Evolutionary conservation across 2,888 invertebrate species (phyloP), one percentile per base, ranked within the genome.

Genomic region (Tiliacea citrago): DNA sequence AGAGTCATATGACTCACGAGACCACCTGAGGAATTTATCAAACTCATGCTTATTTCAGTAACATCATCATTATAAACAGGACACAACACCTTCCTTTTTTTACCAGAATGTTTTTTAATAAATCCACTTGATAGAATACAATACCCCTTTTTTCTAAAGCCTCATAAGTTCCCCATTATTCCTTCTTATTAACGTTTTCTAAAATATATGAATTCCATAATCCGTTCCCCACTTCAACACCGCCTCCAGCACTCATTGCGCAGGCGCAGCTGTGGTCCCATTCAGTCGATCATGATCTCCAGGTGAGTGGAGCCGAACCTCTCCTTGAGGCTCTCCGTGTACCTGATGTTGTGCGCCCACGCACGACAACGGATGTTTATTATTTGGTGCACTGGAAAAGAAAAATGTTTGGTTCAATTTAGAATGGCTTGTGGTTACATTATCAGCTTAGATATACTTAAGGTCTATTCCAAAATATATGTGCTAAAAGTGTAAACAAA

Each of bases 281-380:
- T 87, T 94, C 91, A 95, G 91, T 96, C 96, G 55, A 96, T 93
- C 96, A 96, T 96, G 83, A 96, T 93, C 90, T 96, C 96, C 39
- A 96, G 74, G 69, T 96, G 96, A 1, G 96, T 96, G 77, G 96
- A 96, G 13, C 95, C 96, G 66, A 95, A 89, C 0, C 96, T 91
- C 9, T 96, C 96, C 88, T 96, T 96, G 29, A 96, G 89, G 78
- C 96, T 96, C 68, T 93, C 93, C 0, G 92, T 94, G 91, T 97
- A 97, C 49, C 90, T 57, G 70, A 98, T 97, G 92, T 98, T 98
- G 85, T 95, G 96, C 0, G 98, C 98, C 98, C 98, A 98, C 24
- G 97, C 97, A 65, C 97, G 96, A 91, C 98, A 98, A 66, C 97
- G 97, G 60, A 98, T 97, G 89, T 97, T 97, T 86, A 98, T 97